A percentile compares a stretch with the other conserved stretches of the same genome.
These are phyloP conservation scores for Amphiduros pacificus DNA, from an alignment of 2,888 invertebrate species.

Conservation along the genomic window DNA sequence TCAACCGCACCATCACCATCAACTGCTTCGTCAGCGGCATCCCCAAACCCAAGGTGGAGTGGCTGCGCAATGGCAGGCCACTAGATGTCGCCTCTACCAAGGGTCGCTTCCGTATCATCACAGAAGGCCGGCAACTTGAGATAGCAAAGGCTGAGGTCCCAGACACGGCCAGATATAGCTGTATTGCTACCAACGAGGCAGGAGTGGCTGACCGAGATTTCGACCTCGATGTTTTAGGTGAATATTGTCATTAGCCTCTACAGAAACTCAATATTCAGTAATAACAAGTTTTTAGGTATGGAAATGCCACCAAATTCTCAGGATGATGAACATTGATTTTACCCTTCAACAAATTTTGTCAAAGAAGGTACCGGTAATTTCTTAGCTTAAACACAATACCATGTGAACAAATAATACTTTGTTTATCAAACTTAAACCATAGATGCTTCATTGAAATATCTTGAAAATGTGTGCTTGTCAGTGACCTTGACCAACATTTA, in stretches of 20 bases:
- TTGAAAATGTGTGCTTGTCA: too few relatives aligned
- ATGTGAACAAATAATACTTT: too few relatives aligned
- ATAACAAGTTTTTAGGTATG: too few relatives aligned
- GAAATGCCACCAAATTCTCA: background rate
- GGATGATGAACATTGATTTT: background rate
- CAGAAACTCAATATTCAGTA: too few relatives aligned
- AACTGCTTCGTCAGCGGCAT: constrained; percentile 48
- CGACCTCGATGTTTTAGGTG: constrained; percentile 52
- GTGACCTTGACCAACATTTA: too few relatives aligned
- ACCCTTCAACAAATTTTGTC: too few relatives aligned
- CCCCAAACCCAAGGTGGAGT: constrained; percentile 47
- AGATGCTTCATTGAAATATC: too few relatives aligned
- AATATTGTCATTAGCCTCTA: too few relatives aligned
- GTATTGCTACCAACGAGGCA: constrained; percentile 62
- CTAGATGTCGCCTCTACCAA: background rate
- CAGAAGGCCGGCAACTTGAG: constrained; percentile 40
- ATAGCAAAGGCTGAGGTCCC: constrained; percentile 38
- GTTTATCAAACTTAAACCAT: too few relatives aligned
- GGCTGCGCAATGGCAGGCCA: constrained; percentile 45
- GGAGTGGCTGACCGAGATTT: constrained; percentile 55
- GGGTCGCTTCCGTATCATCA: constrained; percentile 18
- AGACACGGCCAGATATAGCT: constrained; percentile 56
- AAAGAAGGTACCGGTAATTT: too few relatives aligned
- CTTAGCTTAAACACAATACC: too few relatives aligned
- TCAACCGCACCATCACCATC: constrained; percentile 48